Percentiles rank a stretch among this genome's conserved stretches.
These are phyloP conservation scores for Tachysurus vachellii DNA, from an alignment of 2,113 vertebrate species.

Conservation along the genomic window DNA sequence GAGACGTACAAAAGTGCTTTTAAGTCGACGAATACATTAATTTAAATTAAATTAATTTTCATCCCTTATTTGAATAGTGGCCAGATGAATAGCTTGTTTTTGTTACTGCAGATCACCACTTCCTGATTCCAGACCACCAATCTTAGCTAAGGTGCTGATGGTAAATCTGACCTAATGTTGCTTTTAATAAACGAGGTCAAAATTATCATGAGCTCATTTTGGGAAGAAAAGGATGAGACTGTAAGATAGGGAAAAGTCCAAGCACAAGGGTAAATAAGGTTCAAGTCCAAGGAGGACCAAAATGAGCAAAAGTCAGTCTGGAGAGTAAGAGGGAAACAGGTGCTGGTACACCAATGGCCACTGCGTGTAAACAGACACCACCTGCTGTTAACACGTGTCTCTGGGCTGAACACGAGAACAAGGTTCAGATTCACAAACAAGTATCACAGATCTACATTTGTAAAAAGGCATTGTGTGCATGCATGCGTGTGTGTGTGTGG, in stretches of 20 bases:
- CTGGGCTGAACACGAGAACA: constrained; percentile 10
- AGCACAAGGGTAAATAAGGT: neutral
- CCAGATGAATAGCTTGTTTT: neutral
- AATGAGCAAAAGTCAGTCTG: neutral
- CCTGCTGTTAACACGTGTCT: constrained; percentile 31
- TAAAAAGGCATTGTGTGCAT: neutral
- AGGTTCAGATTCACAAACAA: constrained; percentile 29
- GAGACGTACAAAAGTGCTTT: too few species aligned
- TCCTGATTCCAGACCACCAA: neutral
- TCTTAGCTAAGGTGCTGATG: neutral
- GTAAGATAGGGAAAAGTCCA: neutral
- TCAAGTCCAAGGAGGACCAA: neutral
- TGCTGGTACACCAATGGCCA: neutral
- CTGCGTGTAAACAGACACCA: constrained; percentile 19
- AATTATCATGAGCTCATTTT: neutral
- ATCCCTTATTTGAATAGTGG: neutral
- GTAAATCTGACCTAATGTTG: neutral
- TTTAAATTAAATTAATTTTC: neutral
- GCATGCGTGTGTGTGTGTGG: neutral
- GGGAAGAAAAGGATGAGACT: neutral
- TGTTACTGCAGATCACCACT: neutral
- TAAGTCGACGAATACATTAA: too few species aligned
- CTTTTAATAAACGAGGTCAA: neutral
- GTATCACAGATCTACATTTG: neutral
- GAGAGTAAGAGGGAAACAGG: neutral